These are phyloP conservation scores for Atrina japonica DNA, from an alignment of 2,888 invertebrate species.

Conservation along the genomic window DNA sequence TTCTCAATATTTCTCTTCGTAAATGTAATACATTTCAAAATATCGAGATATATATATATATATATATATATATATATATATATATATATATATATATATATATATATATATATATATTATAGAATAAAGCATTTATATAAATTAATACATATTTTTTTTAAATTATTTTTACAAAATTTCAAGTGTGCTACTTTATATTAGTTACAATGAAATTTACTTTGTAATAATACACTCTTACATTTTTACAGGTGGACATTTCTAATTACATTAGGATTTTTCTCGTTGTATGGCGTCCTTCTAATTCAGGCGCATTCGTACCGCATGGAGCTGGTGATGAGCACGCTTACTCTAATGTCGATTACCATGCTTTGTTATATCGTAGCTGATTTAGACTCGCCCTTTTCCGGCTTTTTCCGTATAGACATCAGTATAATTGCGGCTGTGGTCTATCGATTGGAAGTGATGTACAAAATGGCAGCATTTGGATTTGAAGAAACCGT, in stretches of 20 bases:
- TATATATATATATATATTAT: no score
- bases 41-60: no score
- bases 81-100: no score
- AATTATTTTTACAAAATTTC: no score
- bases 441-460: slow-evolving; percentile 37
- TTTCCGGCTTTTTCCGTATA: slow-evolving; percentile 44
- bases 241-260: slow-evolving; percentile 37
- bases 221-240: neutral
- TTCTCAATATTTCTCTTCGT: no score
- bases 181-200: no score
- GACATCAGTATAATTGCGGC: slow-evolving; percentile 38
- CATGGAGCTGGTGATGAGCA: slow-evolving; percentile 39
- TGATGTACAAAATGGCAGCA: slow-evolving; percentile 35
- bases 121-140: no score
- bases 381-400: slow-evolving; percentile 42
- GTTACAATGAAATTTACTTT: neutral
- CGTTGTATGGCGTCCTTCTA: slow-evolving; percentile 39
- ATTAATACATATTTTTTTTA: no score
- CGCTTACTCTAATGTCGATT: slow-evolving; percentile 36
- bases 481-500: slow-evolving; percentile 36
- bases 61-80: no score
- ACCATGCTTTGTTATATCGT: slow-evolving; percentile 45
- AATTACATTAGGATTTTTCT: slow-evolving; percentile 39
- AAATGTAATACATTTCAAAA: no score
- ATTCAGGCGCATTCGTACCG: slow-evolving; percentile 41